These are phyloP conservation scores for Sceliomorpha sp. DNA, from an alignment of 2,888 invertebrate species.

Conservation along the genomic window DNA sequence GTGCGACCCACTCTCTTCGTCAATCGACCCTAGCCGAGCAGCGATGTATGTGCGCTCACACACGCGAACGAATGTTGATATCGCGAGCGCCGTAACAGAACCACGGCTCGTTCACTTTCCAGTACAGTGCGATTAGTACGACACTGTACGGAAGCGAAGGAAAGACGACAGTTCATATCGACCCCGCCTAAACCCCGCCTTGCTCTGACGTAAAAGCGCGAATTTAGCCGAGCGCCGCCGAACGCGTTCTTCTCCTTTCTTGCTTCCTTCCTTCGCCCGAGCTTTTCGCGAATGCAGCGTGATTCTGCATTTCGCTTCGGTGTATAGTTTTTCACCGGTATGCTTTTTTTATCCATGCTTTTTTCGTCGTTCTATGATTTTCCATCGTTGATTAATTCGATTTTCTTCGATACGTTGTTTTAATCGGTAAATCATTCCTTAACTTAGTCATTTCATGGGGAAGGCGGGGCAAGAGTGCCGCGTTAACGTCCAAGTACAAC, in stretches of 20 bases:
- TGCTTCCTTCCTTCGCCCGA: background rate
- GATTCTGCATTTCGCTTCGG: too few species aligned
- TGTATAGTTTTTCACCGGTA: too few species aligned
- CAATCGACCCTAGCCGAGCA: slow-evolving; percentile 10
- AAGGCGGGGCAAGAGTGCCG: too few species aligned
- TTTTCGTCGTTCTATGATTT: too few species aligned
- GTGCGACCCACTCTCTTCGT: too few species aligned
- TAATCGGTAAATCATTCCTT: too few species aligned
- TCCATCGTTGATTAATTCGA: too few species aligned
- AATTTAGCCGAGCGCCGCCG: slow-evolving; percentile 60
- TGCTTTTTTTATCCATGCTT: too few species aligned
- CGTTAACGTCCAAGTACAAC: too few species aligned
- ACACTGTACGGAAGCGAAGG: slow-evolving; percentile 65
- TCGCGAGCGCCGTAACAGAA: slow-evolving; percentile 25
- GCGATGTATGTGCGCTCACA: background rate
- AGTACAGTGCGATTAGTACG: slow-evolving; percentile 63
- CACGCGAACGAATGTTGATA: slow-evolving; percentile 28
- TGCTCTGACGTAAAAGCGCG: slow-evolving; percentile 65
- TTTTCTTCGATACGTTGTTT: too few species aligned
- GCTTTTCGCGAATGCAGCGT: background rate
- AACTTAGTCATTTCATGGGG: too few species aligned
- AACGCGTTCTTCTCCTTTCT: slow-evolving; percentile 23
- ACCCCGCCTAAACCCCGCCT: slow-evolving; percentile 78
- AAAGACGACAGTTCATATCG: slow-evolving; percentile 68
- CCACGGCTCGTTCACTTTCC: slow-evolving; percentile 39